Percentiles rank a stretch among this genome's conserved stretches.
Evolutionary conservation across 2,888 invertebrate species (phyloP).

Genomic region (Melipona bicolor): DNA sequence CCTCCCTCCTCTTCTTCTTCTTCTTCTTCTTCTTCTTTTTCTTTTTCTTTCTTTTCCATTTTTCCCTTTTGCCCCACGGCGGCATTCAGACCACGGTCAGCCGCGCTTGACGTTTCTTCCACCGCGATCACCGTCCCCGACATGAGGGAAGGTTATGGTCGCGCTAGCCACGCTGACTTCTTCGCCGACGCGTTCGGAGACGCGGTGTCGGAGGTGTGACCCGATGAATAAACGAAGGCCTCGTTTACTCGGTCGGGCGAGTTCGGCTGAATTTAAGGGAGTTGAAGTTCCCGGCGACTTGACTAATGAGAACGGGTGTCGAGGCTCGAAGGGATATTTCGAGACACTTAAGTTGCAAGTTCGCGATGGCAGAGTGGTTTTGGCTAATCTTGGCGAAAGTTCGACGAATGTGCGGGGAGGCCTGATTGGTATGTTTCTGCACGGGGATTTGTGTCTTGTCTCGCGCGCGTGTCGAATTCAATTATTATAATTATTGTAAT

Average conservation of each 20-base stretch:
- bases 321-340: neutral
- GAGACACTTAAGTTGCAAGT: neutral
- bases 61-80: neutral
- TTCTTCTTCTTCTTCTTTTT: too few species aligned
- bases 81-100: slow-evolving; percentile 25
- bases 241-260: neutral
- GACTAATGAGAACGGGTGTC: neutral
- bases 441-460: too few species aligned
- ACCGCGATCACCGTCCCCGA: neutral
- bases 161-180: neutral
- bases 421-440: too few species aligned
- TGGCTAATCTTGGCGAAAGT: too few species aligned
- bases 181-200: neutral
- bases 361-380: too few species aligned
- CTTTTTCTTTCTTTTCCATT: too few species aligned
- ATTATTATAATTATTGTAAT: too few species aligned
- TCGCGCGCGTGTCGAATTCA: too few species aligned
- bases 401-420: too few species aligned
- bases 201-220: too few species aligned
- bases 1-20: neutral
- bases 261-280: neutral
- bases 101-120: slow-evolving; percentile 4
- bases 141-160: slow-evolving; percentile 55
- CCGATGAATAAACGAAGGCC: neutral
- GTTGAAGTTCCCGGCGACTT: neutral